These are phyloP conservation scores for Salvelinus namaycush DNA, from an alignment of 2,113 vertebrate genomes.

Conservation along the genomic window DNA sequence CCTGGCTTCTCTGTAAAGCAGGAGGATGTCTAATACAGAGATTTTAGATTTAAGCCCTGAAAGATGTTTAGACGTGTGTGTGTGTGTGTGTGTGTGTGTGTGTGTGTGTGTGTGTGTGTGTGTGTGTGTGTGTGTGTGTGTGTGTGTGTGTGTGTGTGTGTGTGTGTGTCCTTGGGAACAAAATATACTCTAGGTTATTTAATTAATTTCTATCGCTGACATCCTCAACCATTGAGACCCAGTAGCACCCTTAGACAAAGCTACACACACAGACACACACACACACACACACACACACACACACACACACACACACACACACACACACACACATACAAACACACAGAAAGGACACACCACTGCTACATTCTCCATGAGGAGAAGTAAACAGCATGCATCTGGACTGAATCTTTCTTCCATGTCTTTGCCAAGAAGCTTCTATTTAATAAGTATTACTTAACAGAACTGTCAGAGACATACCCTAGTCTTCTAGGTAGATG, in stretches of 20 bases:
- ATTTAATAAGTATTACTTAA: constrained; percentile 35
- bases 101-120: no score
- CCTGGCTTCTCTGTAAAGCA: constrained; percentile 12
- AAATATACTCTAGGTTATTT: no score
- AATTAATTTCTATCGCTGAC: no score
- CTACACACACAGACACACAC: not conserved
- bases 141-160: no score
- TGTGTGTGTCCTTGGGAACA: not conserved
- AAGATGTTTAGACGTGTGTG: constrained; percentile 1
- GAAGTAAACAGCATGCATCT: constrained; percentile 29
- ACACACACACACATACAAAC: constrained; percentile 3
- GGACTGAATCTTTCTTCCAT: constrained; percentile 20
- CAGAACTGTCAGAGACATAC: constrained; percentile 46
- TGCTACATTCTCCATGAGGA: constrained; percentile 21
- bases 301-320: not conserved
- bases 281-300: not conserved
- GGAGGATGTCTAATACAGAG: constrained; percentile 6
- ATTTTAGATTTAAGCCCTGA: not conserved
- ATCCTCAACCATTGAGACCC: no score
- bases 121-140: no score
- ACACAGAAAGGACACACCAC: not conserved
- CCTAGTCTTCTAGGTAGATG: constrained; percentile 33
- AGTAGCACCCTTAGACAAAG: no score
- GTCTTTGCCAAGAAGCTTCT: constrained; percentile 19
- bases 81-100: not conserved